Evolutionary conservation across 2,113 vertebrate genomes (phyloP).

Genomic region (Phalacrocorax brasilianus): DNA sequence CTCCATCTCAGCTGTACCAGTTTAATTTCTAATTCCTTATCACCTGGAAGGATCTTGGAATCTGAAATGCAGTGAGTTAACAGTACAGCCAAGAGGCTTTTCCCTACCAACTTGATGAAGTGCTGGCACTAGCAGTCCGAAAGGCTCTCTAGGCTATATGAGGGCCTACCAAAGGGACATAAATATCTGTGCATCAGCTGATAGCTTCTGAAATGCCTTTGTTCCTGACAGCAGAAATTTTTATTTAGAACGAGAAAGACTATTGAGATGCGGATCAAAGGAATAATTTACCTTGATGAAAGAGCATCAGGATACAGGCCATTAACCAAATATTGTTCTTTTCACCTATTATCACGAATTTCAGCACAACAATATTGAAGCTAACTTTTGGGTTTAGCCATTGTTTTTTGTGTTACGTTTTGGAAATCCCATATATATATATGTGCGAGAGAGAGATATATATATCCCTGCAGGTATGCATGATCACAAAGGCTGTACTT

Average conservation of each 20-base stretch:
- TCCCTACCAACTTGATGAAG: not conserved
- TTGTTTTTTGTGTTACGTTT: not conserved
- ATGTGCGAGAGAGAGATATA: too few relatives aligned
- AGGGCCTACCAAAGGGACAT: not conserved
- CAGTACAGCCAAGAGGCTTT: not conserved
- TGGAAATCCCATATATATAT: not conserved
- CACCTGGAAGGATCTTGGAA: not conserved
- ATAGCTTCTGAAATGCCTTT: constrained; percentile 6
- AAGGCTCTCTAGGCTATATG: not conserved
- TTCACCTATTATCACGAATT: not conserved
- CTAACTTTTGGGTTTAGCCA: not conserved
- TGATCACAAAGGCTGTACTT: not conserved
- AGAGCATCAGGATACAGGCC: not conserved
- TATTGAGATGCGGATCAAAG: not conserved
- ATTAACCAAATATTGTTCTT: not conserved
- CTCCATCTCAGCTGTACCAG: not conserved
- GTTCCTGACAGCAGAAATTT: not conserved
- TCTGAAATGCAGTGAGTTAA: not conserved
- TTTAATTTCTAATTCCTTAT: not conserved
- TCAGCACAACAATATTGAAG: not conserved
- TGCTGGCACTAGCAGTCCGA: not conserved
- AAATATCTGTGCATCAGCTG: not conserved
- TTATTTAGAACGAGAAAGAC: not conserved
- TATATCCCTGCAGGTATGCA: not conserved
- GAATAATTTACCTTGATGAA: not conserved